Evolutionary conservation across 2,888 invertebrate species (phyloP).

Genomic region (Nymphalis c-album): DNA sequence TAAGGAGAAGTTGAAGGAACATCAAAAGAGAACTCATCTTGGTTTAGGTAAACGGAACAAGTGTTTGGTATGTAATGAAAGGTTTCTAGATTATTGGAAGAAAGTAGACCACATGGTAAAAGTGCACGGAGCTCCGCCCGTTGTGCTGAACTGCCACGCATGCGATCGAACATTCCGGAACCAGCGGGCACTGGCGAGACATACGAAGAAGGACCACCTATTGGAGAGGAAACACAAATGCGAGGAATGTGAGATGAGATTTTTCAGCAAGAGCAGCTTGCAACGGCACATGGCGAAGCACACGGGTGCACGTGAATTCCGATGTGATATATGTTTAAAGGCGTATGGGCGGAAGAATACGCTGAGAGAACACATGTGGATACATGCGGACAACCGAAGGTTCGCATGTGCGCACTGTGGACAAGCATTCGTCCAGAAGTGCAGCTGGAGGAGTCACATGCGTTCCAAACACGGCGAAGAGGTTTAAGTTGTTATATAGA

Average conservation of each 20-base stretch:
- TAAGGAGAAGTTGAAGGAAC: slow-evolving; percentile 41
- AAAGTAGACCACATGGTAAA: slow-evolving; percentile 59
- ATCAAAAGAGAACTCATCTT: slow-evolving; percentile 43
- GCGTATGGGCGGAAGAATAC: slow-evolving; percentile 56
- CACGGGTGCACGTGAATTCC: slow-evolving; percentile 52
- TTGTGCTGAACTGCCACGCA: slow-evolving; percentile 55
- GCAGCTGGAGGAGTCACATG: slow-evolving; percentile 67
- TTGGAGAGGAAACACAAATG: slow-evolving; percentile 66
- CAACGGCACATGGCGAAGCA: slow-evolving; percentile 59
- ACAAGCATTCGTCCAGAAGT: slow-evolving; percentile 54
- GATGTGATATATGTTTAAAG: slow-evolving; percentile 60
- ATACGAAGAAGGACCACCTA: slow-evolving; percentile 65
- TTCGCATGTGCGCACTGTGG: slow-evolving; percentile 52
- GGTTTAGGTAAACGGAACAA: slow-evolving; percentile 49
- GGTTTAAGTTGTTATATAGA: slow-evolving; percentile 26
- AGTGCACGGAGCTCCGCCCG: slow-evolving; percentile 52
- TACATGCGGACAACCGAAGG: slow-evolving; percentile 50
- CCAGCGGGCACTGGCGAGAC: slow-evolving; percentile 51
- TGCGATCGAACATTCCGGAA: slow-evolving; percentile 58
- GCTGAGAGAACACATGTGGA: slow-evolving; percentile 58
- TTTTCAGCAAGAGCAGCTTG: slow-evolving; percentile 50
- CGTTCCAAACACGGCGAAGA: slow-evolving; percentile 51
- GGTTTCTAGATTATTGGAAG: slow-evolving; percentile 57
- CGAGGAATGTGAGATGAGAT: slow-evolving; percentile 65
- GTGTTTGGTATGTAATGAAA: slow-evolving; percentile 52